A percentile compares a stretch with the other conserved stretches of the same genome.
These are phyloP conservation scores for Hyperoodon ampullatus DNA, from an alignment of 2,113 vertebrate species.

Conservation along the genomic window DNA sequence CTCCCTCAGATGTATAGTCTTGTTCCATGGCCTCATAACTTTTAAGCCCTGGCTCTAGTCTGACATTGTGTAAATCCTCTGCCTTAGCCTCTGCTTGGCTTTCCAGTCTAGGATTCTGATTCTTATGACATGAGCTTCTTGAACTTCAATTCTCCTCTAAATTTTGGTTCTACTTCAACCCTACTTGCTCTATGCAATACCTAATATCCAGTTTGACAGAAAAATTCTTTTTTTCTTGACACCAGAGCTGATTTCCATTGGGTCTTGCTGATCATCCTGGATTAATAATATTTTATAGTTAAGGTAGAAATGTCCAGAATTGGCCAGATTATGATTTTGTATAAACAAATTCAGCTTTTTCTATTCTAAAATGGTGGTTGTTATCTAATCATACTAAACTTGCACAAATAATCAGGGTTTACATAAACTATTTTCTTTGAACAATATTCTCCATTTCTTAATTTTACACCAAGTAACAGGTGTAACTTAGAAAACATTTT, in stretches of 20 bases:
- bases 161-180: neutral
- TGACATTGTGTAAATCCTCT: neutral
- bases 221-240: constrained; percentile 17
- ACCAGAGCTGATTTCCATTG: neutral
- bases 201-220: neutral
- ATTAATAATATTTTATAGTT: neutral
- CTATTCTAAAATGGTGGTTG: neutral
- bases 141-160: neutral
- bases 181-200: neutral
- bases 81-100: neutral
- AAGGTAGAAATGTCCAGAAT: neutral
- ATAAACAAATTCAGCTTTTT: neutral
- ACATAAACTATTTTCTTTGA: neutral
- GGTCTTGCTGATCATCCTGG: neutral
- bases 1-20: neutral
- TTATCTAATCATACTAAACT: neutral
- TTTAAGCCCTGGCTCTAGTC: neutral
- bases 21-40: neutral
- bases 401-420: neutral
- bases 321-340: neutral
- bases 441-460: neutral
- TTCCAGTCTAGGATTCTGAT: neutral
- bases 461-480: neutral
- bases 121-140: neutral
- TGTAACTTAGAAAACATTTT: constrained; percentile 24